Evolutionary conservation across 2,113 vertebrate genomes (phyloP).

Genomic region (Dipodomys merriami): DNA sequence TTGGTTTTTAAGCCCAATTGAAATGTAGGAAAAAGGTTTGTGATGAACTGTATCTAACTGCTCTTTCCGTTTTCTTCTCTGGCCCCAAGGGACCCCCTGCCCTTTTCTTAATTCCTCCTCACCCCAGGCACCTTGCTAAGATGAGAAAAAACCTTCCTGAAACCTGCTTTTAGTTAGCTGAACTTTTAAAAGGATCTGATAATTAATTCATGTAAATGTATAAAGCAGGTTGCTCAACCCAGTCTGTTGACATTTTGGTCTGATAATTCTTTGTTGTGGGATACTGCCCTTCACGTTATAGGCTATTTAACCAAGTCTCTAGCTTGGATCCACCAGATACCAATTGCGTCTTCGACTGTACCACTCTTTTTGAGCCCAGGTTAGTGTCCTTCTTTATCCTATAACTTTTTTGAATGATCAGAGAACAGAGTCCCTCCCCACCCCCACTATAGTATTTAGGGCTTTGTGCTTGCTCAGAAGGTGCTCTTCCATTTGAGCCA

Average conservation of each 20-base stretch:
- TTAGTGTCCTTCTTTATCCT: not conserved
- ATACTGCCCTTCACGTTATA: not conserved
- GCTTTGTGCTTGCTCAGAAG: too few relatives aligned
- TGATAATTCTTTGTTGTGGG: not conserved
- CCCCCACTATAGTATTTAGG: too few relatives aligned
- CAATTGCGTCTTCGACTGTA: not conserved
- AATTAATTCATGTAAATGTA: not conserved
- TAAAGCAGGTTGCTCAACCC: not conserved
- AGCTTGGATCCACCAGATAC: not conserved
- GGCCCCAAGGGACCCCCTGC: not conserved
- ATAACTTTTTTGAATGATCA: not conserved
- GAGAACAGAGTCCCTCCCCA: not conserved
- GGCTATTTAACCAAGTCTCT: not conserved
- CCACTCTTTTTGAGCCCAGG: not conserved
- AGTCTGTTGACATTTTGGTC: not conserved
- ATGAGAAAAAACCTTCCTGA: not conserved
- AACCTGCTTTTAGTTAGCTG: conserved; percentile 32
- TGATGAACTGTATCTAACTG: not conserved
- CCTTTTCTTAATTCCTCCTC: conserved; percentile 12
- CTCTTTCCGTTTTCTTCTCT: conserved; percentile 19
- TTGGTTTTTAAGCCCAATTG: not conserved
- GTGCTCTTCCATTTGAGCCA: too few relatives aligned
- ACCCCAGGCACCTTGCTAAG: not conserved
- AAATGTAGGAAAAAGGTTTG: not conserved
- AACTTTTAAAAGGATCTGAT: conserved; percentile 25